Conservation (phyloP, 2,888 invertebrate genomes). For the Agriopis leucophaearia region DNA sequence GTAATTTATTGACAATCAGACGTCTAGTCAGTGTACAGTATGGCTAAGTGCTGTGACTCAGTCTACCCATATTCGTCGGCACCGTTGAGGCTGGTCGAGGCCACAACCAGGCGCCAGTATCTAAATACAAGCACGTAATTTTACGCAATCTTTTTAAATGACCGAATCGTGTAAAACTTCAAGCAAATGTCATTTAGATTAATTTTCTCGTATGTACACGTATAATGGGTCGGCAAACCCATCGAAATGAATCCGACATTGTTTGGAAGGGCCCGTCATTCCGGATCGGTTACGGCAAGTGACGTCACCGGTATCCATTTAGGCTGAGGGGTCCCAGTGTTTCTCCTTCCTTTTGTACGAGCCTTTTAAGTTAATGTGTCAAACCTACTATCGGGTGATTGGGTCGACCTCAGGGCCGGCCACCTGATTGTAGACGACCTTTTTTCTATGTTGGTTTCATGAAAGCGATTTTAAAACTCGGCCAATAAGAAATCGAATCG, state of each 20-base stretch:
- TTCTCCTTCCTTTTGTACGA: conserved; percentile 31
- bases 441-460: conserved; percentile 13
- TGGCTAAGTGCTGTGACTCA: conserved; percentile 22
- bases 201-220: conserved; percentile 22
- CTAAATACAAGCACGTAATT: conserved; percentile 25
- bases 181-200: conserved; percentile 13
- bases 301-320: conserved; percentile 54
- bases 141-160: conserved; percentile 27
- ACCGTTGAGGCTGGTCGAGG: conserved; percentile 15
- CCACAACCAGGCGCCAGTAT: conserved; percentile 24
- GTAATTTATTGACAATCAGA: conserved; percentile 13
- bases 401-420: conserved; percentile 20
- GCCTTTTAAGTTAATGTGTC: conserved; percentile 36
- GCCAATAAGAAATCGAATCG: conserved; percentile 14
- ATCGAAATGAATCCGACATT: conserved; percentile 54
- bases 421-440: conserved; percentile 27
- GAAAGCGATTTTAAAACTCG: conserved; percentile 19
- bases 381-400: conserved; percentile 31
- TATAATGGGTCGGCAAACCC: conserved; percentile 48
- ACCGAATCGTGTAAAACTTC: conserved; percentile 17
- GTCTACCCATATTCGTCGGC: conserved; percentile 18
- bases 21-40: conserved; percentile 10
- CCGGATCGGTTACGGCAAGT: conserved; percentile 53
- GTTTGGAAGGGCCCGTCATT: conserved; percentile 57
- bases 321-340: conserved; percentile 30